phyloP scores from a whole-genome alignment of 1,140 invertebrate species.

The Zaprionus ghesquierei region DNA sequence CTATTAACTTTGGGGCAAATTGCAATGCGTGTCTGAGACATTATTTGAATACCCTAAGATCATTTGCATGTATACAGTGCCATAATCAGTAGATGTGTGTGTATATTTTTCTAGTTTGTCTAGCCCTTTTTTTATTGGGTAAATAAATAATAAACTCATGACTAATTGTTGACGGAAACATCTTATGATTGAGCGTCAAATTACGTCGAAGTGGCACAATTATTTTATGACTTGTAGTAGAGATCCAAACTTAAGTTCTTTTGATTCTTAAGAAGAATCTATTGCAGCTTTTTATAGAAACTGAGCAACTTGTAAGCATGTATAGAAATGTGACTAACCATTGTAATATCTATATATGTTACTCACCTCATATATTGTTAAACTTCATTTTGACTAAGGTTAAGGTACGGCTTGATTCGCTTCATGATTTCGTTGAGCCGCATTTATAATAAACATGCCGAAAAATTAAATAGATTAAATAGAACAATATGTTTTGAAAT shows the following conservation, averaged over 20 bases:
- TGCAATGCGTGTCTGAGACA: conserved; percentile 13
- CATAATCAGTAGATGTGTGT: background rate
- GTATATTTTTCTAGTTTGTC: background rate
- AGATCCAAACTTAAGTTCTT: no score
- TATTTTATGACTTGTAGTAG: background rate
- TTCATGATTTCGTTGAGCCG: background rate
- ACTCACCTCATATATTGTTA: background rate
- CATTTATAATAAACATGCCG: background rate
- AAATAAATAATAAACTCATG: conserved; percentile 5
- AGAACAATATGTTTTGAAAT: background rate
- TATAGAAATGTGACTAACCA: background rate
- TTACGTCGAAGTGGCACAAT: background rate
- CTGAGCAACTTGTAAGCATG: background rate
- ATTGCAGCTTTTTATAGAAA: background rate
- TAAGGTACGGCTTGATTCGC: background rate
- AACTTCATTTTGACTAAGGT: background rate
- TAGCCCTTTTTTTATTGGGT: background rate
- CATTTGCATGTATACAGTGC: background rate
- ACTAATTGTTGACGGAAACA: no score
- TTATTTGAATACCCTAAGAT: background rate
- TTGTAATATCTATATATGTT: background rate
- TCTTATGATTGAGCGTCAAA: background rate
- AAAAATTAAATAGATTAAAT: background rate
- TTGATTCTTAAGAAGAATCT: background rate
- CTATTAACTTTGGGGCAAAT: conserved; percentile 1